Conservation (phyloP, 2,888 invertebrate species). For the Caenorhabditis macrosperma region DNA sequence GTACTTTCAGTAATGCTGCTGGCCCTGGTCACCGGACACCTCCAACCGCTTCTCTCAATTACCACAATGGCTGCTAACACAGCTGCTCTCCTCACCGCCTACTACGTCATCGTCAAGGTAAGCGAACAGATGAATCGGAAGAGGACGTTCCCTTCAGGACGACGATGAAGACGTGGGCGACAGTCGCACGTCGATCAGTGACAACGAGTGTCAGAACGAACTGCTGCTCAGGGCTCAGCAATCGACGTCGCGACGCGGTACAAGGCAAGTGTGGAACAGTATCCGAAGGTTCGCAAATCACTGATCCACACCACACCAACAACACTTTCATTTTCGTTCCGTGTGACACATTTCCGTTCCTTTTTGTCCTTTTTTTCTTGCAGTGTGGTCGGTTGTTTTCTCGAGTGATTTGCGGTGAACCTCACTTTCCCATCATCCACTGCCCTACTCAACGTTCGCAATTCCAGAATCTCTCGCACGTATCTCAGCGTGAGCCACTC, state of each 20-base stretch:
- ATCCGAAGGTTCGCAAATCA: slow-evolving; percentile 55
- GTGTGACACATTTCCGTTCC: background rate
- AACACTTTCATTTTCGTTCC: background rate
- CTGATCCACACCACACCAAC: background rate
- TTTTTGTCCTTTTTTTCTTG: slow-evolving; percentile 15
- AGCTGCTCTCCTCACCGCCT: slow-evolving; percentile 78
- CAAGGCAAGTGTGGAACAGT: slow-evolving; percentile 67
- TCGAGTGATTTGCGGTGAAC: slow-evolving; percentile 55
- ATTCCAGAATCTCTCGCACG: slow-evolving; percentile 68
- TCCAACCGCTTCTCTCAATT: slow-evolving; percentile 78
- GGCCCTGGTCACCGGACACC: slow-evolving; percentile 75
- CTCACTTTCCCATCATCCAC: slow-evolving; percentile 2
- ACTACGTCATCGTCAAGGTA: slow-evolving; percentile 79
- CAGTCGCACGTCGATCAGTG: slow-evolving; percentile 74
- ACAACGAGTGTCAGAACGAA: slow-evolving; percentile 70
- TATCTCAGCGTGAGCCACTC: slow-evolving; percentile 77
- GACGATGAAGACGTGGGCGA: slow-evolving; percentile 79
- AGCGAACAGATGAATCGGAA: too few relatives aligned
- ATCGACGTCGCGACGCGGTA: slow-evolving; percentile 57
- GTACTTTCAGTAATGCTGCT: slow-evolving; percentile 73
- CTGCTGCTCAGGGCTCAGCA: slow-evolving; percentile 64
- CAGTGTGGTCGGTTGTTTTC: slow-evolving; percentile 32
- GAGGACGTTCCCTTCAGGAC: too few relatives aligned
- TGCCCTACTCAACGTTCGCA: background rate
- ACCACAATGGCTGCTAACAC: slow-evolving; percentile 78